Evolutionary conservation across 2,888 invertebrate genomes (phyloP).

Genomic region (Andrena haemorrhoa): DNA sequence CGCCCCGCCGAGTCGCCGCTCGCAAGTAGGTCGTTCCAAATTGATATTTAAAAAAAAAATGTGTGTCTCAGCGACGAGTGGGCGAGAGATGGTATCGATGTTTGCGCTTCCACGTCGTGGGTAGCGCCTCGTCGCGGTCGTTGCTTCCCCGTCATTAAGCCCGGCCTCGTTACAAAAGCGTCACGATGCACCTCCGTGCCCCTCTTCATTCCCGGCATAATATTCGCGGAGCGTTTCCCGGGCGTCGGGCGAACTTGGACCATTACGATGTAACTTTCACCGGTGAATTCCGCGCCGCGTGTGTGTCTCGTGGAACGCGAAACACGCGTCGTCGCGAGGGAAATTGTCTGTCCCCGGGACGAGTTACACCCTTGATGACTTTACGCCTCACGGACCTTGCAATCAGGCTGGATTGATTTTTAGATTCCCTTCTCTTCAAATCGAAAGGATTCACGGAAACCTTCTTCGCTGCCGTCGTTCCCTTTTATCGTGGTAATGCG

Average conservation of each 20-base stretch:
- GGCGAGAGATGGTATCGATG: conserved; percentile 26
- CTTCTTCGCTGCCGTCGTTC: too few relatives aligned
- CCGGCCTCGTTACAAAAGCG: conserved; percentile 60
- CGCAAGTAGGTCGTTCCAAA: neutral
- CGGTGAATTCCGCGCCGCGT: conserved; percentile 23
- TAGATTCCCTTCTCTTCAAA: neutral
- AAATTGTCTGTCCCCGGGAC: conserved; percentile 2
- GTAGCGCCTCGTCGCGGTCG: conserved; percentile 31
- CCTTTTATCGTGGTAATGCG: too few relatives aligned
- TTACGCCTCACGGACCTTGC: neutral
- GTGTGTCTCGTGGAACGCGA: neutral
- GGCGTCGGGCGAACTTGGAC: conserved; percentile 52
- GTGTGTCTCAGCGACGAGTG: neutral
- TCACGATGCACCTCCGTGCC: conserved; percentile 44
- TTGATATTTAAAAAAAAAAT: neutral
- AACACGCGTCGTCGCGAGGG: conserved; percentile 13
- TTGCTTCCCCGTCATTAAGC: conserved; percentile 59
- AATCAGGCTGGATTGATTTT: neutral
- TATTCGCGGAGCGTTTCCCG: conserved; percentile 58
- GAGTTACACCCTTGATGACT: neutral
- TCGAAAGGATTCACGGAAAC: too few relatives aligned
- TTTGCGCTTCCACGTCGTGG: conserved; percentile 17
- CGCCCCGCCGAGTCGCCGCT: too few relatives aligned
- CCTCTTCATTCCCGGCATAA: conserved; percentile 52
- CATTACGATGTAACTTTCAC: conserved; percentile 58